Base-by-base conservation (phyloP, 1,140 invertebrate species). In the Drosophila arawakana region DNA sequence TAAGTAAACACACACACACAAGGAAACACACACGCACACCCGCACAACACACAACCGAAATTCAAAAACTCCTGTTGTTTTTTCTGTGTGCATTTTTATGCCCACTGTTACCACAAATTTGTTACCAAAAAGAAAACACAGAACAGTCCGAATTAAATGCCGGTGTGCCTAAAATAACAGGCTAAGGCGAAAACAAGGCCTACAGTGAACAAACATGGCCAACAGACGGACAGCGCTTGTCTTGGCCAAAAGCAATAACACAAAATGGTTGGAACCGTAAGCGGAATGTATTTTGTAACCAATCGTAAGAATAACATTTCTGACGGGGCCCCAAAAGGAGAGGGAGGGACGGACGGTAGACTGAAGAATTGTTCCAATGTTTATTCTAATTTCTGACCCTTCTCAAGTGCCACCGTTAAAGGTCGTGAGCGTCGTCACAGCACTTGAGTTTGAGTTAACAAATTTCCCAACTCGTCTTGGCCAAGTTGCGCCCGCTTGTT, bases 331-430 rank as follows among this genome's bases (percentile, higher is more conserved):
- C 41, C 50, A 67, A 66, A 49, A 63, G 4, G n/a, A 41, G 3
- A 34, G 41, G 13, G 46, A 4, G 6, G 11, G 44, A 47, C 4
- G 43, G 15, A 9, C 7, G 25, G 4, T 18, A 47, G 15, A 8
- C 11, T 34, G 52, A 75, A 49, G 61, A 82, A 82, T 85, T 73
- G 73, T 88, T 76, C 83, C 84, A 46, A 55, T 91, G 78, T 91
- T 89, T 91, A 91, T 91, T 91, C 89, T 91, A 91, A 91, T 91
- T 91, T 91, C 81, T 81, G 89, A 91, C 81, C 88, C 89, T 79
- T 62, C 81, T 91, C 81, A 91, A 91, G 88, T 91, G 73, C 55
- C 61, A 43, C 41, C 37, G 37, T 72, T 70, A 86, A 86, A 88
- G 84, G 83, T 89, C 83, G 83, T 78, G 61, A 61, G 50, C 78